A percentile compares a stretch with the other conserved stretches of the same genome.
Evolutionary conservation across 2,888 invertebrate species (phyloP).

Genomic region (Dromius quadrimaculatus): DNA sequence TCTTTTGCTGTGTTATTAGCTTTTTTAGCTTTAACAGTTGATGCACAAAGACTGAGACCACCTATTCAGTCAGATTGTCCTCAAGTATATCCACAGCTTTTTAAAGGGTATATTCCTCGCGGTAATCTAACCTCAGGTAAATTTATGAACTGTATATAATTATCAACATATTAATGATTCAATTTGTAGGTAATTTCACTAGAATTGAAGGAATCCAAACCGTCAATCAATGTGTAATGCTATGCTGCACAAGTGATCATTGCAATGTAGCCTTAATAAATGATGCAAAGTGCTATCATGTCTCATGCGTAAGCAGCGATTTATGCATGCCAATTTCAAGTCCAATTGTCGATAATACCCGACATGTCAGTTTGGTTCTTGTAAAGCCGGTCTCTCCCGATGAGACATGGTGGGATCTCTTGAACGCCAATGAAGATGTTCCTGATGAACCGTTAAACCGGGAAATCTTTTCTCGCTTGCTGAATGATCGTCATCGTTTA

Average conservation of each 20-base stretch:
- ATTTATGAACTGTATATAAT: slow-evolving; percentile 4
- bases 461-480: slow-evolving; percentile 48
- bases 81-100: slow-evolving; percentile 60
- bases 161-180: slow-evolving; percentile 54
- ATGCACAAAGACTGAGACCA: slow-evolving; percentile 38
- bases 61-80: slow-evolving; percentile 59
- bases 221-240: slow-evolving; percentile 74
- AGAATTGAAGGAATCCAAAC: slow-evolving; percentile 69
- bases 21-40: slow-evolving; percentile 17
- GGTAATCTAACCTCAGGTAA: slow-evolving; percentile 63
- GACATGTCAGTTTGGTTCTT: slow-evolving; percentile 80
- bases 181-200: slow-evolving; percentile 70
- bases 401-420: slow-evolving; percentile 70
- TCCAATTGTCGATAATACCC: slow-evolving; percentile 69
- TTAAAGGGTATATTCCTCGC: slow-evolving; percentile 62
- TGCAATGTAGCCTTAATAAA: slow-evolving; percentile 87
- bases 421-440: slow-evolving; percentile 55
- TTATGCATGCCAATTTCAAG: slow-evolving; percentile 77
- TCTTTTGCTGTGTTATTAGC: slow-evolving; percentile 23
- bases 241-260: slow-evolving; percentile 74
- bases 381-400: slow-evolving; percentile 77
- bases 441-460: slow-evolving; percentile 45
- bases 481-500: slow-evolving; percentile 54
- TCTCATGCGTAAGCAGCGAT: slow-evolving; percentile 79
- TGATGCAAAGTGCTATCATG: slow-evolving; percentile 81